Evolutionary conservation across 2,888 invertebrate genomes (phyloP), one percentile per base, ranked within the genome.

Genomic region (Apoda limacodes): DNA sequence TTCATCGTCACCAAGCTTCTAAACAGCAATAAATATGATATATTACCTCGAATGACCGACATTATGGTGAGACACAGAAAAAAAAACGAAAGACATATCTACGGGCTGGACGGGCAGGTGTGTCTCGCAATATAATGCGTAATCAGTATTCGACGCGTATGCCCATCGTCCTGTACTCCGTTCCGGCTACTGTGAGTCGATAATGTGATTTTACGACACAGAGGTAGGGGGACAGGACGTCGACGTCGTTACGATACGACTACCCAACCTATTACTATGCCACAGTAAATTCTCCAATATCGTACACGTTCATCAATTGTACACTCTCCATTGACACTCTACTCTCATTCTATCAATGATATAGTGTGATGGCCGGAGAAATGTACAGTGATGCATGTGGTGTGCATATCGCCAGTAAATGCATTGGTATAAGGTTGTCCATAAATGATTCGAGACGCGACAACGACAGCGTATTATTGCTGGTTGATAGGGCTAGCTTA

Each of bases 171-270:
- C 80, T 80, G 80, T 80, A 75, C 68, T 61, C 65, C 76, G 80
- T 80, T 80, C 80, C 80, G 80, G 80, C 80, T 80, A 76, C 80
- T 75, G 80, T 76, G 70, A 62, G 67, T 80, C 75, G 75, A 75
- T 80, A 76, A 71, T 78, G 78, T 78, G 71, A 67, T 76, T 80
- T 80, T 80, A 80, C 75, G 80, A 80, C 64, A 68, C 61, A 72
- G 66, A 55, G 57, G 53, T 54, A 55, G 53, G 46, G 47, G 54
- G 75, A 75, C 75, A 76, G 78, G 78, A 80, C 80, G 80, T 78
- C 71, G 76, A 69, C 72, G 72, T 72, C 78, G 76, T 78, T 70
- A 69, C 63, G 68, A 78, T 70, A 52, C 48, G 52, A 72, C 74
- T 66, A 66, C 58, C 66, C 65, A 69, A 64, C 72, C 78, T 69